Evolutionary conservation across 1,140 invertebrate genomes (phyloP).

Genomic region (Tigriopus japonicus): DNA sequence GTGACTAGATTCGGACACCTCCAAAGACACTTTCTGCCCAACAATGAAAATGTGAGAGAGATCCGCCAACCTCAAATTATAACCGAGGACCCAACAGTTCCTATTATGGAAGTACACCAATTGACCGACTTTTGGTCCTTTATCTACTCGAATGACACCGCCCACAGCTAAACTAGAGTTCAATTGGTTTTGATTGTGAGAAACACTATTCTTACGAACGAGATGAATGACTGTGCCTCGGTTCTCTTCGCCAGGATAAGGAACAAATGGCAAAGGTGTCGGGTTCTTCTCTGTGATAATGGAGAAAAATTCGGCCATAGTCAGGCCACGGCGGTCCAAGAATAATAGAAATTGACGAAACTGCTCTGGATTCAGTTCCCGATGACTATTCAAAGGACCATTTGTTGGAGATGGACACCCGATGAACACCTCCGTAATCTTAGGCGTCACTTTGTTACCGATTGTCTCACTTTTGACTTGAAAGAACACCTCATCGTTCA

Average conservation of each 20-base stretch:
- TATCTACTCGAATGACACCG: constrained; percentile 10
- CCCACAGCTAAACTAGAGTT: not conserved
- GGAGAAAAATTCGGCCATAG: not conserved
- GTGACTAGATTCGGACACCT: not conserved
- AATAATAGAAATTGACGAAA: not conserved
- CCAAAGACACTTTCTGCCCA: not conserved
- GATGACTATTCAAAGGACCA: too few species aligned
- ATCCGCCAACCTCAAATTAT: constrained; percentile 8
- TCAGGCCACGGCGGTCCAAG: not conserved
- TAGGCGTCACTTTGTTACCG: too few species aligned
- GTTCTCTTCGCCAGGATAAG: not conserved
- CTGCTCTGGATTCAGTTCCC: too few species aligned
- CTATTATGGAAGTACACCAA: constrained; percentile 8
- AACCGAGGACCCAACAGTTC: constrained; percentile 11
- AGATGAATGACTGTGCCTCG: not conserved
- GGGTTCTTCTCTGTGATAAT: not conserved
- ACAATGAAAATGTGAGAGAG: constrained; percentile 2
- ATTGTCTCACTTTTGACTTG: too few species aligned
- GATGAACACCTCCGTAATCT: too few species aligned
- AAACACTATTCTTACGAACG: not conserved
- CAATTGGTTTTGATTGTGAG: too few species aligned
- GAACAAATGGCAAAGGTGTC: not conserved
- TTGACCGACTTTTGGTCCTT: not conserved
- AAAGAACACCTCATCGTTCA: too few species aligned
- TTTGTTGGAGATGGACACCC: too few species aligned